A percentile compares a stretch with the other conserved stretches of the same genome.
phyloP scores from a whole-genome alignment of 2,113 vertebrate species.

The Catagonus wagneri region DNA sequence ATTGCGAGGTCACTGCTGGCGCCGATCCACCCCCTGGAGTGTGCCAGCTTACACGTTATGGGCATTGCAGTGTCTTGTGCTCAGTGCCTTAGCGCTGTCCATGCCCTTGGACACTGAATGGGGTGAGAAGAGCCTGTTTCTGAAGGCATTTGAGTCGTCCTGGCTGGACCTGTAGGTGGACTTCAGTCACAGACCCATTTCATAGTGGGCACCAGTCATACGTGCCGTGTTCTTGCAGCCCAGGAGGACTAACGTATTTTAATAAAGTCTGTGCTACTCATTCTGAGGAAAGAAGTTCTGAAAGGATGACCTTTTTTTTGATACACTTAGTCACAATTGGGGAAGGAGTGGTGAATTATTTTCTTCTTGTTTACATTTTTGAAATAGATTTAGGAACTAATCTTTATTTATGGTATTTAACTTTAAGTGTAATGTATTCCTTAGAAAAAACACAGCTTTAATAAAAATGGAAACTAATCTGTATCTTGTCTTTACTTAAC shows the following conservation, averaged over 20 bases:
- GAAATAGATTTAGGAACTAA: conserved; percentile 80
- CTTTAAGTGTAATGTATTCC: conserved; percentile 74
- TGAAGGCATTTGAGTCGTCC: neutral
- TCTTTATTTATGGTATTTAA: conserved; percentile 83
- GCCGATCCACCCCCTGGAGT: neutral
- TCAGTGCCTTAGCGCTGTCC: neutral
- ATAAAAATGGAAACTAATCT: conserved; percentile 76
- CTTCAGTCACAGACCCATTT: neutral
- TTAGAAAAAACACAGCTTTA: conserved; percentile 64
- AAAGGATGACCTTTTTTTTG: conserved; percentile 62
- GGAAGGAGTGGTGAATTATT: conserved; percentile 76
- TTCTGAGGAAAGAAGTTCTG: conserved; percentile 73
- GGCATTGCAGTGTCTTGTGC: neutral
- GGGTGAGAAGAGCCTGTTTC: neutral
- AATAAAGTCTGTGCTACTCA: conserved; percentile 53
- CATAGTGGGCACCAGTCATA: neutral
- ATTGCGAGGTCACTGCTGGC: neutral
- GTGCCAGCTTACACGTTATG: neutral
- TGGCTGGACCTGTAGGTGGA: neutral
- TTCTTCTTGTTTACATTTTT: conserved; percentile 79
- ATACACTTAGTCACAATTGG: conserved; percentile 67
- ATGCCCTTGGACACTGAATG: neutral
- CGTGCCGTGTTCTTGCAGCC: neutral
- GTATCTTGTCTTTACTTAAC: conserved; percentile 63
- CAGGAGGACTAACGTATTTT: conserved; percentile 50